Conservation (phyloP, 1,140 invertebrate genomes). For the Leptopilina boulardi region DNA sequence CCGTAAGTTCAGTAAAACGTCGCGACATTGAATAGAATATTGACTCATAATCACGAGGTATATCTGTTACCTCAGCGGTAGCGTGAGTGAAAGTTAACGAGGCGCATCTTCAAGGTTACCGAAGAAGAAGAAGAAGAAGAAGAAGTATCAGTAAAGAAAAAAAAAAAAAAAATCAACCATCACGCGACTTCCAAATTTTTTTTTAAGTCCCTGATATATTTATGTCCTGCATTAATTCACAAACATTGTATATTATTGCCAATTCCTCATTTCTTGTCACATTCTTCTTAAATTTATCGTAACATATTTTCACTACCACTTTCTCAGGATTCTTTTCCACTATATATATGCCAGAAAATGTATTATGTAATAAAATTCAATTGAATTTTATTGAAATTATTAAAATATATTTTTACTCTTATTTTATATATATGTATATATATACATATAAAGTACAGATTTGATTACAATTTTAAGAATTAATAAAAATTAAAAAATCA, state of each 20-base stretch:
- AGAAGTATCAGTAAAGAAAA: constrained; percentile 24
- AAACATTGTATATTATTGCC: background rate
- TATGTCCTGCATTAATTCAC: background rate
- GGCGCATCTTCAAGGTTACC: constrained; percentile 67
- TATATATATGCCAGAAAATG: too few relatives aligned
- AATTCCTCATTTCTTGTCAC: background rate
- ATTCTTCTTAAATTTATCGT: background rate
- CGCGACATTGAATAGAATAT: constrained; percentile 65
- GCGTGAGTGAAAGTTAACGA: constrained; percentile 69
- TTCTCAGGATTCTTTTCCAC: too few relatives aligned
- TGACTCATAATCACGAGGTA: constrained; percentile 41
- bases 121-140: constrained; percentile 45
- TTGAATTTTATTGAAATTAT: too few relatives aligned
- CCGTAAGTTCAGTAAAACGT: constrained; percentile 1
- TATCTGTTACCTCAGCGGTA: constrained; percentile 54
- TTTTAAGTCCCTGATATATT: background rate
- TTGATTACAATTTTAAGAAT: too few relatives aligned
- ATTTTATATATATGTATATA: too few relatives aligned
- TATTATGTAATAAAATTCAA: too few relatives aligned
- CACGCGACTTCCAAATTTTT: too few relatives aligned
- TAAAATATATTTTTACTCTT: too few relatives aligned
- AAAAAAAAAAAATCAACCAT: constrained; percentile 44
- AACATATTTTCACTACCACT: background rate
- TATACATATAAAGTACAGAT: too few relatives aligned
- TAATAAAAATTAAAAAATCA: too few relatives aligned